Evolutionary conservation across 2,797 vertebrate genomes (phyloP).

Genomic region (Podargus strigoides): DNA sequence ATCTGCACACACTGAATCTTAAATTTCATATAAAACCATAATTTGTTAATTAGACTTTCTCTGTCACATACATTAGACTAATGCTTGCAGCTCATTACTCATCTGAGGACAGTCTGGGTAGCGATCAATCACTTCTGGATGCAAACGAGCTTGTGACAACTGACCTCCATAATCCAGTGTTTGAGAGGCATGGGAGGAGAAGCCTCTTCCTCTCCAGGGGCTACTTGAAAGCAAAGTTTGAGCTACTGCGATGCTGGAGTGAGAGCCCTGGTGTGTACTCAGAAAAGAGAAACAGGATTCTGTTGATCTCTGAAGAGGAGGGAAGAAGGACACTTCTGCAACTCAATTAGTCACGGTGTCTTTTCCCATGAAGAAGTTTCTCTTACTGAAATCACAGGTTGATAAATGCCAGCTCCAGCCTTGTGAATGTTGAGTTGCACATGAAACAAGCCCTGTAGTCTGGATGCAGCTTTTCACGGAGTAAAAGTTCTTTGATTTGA

Average conservation of each 20-base stretch:
- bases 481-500: background rate
- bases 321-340: background rate
- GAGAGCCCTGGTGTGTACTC: background rate
- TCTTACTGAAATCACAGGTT: background rate
- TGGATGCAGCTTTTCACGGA: background rate
- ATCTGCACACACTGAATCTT: background rate
- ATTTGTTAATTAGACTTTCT: constrained; percentile 3
- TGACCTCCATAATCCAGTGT: background rate
- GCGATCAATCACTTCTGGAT: background rate
- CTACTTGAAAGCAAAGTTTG: background rate
- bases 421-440: background rate
- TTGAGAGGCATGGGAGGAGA: background rate
- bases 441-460: background rate
- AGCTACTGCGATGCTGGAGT: rapidly evolving
- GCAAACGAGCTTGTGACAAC: background rate
- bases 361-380: background rate
- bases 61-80: background rate
- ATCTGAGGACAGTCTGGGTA: background rate
- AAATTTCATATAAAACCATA: background rate
- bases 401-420: background rate
- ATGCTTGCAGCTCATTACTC: background rate
- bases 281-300: background rate
- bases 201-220: background rate
- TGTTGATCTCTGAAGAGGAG: background rate
- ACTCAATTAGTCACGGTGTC: background rate